Conservation (phyloP, 2,888 invertebrate species). For the Diadromus collaris region DNA sequence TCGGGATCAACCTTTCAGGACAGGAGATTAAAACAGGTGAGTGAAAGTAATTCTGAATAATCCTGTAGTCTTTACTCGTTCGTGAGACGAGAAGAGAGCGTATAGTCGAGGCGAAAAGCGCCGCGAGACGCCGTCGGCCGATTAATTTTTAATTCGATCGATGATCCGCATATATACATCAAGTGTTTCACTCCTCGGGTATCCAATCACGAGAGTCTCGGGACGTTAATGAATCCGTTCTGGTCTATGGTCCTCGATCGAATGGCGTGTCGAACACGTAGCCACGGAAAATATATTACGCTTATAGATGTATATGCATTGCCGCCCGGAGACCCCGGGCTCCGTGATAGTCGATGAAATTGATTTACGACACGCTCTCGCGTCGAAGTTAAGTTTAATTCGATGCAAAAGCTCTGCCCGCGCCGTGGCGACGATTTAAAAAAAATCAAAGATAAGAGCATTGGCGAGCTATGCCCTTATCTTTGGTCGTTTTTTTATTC, state of each 20-base stretch:
- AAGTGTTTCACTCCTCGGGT: constrained; percentile 35
- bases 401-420: neutral
- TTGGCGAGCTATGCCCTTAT: neutral
- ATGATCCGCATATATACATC: constrained; percentile 44
- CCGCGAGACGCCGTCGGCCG: constrained; percentile 32
- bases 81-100: constrained; percentile 21
- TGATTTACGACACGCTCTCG: constrained; percentile 49
- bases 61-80: constrained; percentile 11
- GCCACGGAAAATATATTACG: constrained; percentile 45
- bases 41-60: constrained; percentile 17
- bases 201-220: constrained; percentile 50
- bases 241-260: constrained; percentile 40
- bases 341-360: constrained; percentile 38
- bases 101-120: constrained; percentile 19
- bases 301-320: constrained; percentile 3
- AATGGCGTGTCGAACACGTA: constrained; percentile 52
- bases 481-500: neutral
- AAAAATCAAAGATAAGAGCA: neutral
- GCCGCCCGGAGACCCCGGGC: constrained; percentile 11
- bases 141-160: constrained; percentile 43
- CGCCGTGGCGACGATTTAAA: neutral
- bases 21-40: neutral
- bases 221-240: constrained; percentile 59
- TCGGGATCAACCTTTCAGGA: neutral
- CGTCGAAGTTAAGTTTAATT: constrained; percentile 40